phyloP scores from a whole-genome alignment of 2,888 invertebrate genomes.

The Aphelenchoides bicaudatus region DNA sequence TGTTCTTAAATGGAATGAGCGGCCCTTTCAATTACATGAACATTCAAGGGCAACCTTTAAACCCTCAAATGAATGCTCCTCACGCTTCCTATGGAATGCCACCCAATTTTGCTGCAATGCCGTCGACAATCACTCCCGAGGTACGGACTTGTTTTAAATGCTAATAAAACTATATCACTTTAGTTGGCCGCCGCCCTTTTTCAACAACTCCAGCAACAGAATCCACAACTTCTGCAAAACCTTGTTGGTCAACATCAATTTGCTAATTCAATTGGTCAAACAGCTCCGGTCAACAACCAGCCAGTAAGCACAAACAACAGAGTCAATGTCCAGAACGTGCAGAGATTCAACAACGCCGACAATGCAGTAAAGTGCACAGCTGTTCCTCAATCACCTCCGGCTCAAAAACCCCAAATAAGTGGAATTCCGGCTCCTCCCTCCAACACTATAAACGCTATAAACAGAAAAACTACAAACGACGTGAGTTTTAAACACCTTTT shows the following conservation, averaged over 20 bases:
- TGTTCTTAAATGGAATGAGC: background rate
- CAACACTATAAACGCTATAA: too few relatives aligned
- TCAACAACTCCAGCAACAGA: constrained; percentile 36
- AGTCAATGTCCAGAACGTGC: background rate
- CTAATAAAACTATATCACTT: background rate
- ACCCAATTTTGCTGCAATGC: background rate
- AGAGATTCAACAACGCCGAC: background rate
- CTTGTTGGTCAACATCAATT: constrained; percentile 29
- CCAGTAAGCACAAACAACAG: too few relatives aligned
- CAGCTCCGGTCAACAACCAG: too few relatives aligned
- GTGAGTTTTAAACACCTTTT: too few relatives aligned
- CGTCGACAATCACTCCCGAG: constrained; percentile 5
- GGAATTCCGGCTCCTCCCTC: constrained; percentile 13
- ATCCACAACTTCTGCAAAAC: constrained; percentile 31
- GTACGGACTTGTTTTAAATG: background rate
- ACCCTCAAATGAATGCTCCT: too few relatives aligned
- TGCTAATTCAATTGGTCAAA: background rate
- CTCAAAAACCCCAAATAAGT: too few relatives aligned
- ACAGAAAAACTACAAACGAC: too few relatives aligned
- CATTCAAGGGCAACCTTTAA: background rate
- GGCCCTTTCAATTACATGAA: background rate
- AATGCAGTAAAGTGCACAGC: background rate
- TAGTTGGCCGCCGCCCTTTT: constrained; percentile 35
- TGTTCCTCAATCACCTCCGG: background rate
- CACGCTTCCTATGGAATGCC: background rate